Conservation (phyloP, 1,140 invertebrate species). For the Zaprionus vittiger region DNA sequence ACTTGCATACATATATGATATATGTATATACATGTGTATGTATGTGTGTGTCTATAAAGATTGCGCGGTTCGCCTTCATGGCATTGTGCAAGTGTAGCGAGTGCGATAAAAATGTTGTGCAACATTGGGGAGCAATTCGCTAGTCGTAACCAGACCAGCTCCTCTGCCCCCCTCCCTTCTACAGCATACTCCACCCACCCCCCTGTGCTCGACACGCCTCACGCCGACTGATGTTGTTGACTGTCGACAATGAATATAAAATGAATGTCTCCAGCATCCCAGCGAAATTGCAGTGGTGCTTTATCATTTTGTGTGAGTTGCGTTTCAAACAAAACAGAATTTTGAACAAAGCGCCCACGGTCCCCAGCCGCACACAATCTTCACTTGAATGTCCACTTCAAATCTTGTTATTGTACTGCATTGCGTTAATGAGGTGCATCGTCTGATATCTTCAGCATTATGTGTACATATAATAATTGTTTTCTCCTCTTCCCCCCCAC, state of each 20-base stretch:
- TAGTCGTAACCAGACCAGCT: constrained; percentile 5
- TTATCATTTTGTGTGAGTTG: constrained; percentile 19
- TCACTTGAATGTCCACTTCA: constrained; percentile 61
- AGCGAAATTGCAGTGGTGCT: constrained; percentile 22
- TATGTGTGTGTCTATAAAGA: constrained; percentile 3
- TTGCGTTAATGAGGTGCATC: constrained; percentile 73
- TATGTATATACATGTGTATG: background rate
- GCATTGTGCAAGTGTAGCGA: constrained; percentile 24
- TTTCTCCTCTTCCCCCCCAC: background rate
- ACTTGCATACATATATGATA: background rate
- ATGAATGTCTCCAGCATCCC: constrained; percentile 39
- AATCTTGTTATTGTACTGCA: constrained; percentile 64
- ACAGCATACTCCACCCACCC: background rate
- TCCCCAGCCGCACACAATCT: constrained; percentile 8
- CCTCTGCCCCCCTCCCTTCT: background rate
- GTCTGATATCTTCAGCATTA: background rate
- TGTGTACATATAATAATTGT: constrained; percentile 3
- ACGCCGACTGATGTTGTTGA: constrained; percentile 20
- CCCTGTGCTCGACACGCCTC: background rate
- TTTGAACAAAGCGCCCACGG: constrained; percentile 42
- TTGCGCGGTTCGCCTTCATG: constrained; percentile 9
- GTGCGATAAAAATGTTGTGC: background rate
- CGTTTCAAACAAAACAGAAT: constrained; percentile 39
- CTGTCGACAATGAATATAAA: constrained; percentile 60
- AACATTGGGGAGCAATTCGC: constrained; percentile 35